Evolutionary conservation across 2,888 invertebrate species (phyloP), one percentile per base, ranked within the genome.

Genomic region (Pseudococcus longispinus): DNA sequence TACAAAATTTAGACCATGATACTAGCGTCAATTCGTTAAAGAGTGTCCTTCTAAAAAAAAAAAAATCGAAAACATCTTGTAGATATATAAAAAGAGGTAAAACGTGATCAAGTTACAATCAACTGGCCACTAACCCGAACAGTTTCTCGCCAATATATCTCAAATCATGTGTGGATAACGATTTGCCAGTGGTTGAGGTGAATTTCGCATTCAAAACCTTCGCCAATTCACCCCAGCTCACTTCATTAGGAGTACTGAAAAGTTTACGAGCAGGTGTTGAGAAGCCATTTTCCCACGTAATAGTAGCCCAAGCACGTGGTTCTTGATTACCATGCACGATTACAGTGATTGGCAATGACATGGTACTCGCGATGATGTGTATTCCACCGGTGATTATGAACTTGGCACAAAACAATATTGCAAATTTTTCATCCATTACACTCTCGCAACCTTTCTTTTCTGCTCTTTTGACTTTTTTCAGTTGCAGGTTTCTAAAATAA

Each of bases 261-360:
- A 98, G 98, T 88, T 95, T 94, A 6, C 98, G 92, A 0, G 96
- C 96, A 1, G 97, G 95, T 89, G 98, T 97, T 26, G 98, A 96
- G 91, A 99, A 99, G 0, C 99, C 99, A 92, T 99, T 98, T 91
- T 99, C 99, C 99, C 99, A 99, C 0, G 99, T 97, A 20, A 99
- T 98, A 0, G 99, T 99, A 0, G 99, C 99, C 96, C 98, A 97
- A 9, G 99, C 99, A 91, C 99, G 98, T 5, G 99, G 98, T 91
- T 99, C 99, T 91, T 99, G 99, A 91, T 99, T 99, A 0, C 99
- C 99, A 91, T 99, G 99, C 0, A 99, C 99, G 84, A 99, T 99
- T 42, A 99, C 99, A 87, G 99, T 98, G 65, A 99, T 98, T 0
- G 99, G 99, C 87, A 99, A 92, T 0, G 99, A 99, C 15, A 99